phyloP scores from a whole-genome alignment of 2,113 vertebrate species.

The Gambusia holbrooki region DNA sequence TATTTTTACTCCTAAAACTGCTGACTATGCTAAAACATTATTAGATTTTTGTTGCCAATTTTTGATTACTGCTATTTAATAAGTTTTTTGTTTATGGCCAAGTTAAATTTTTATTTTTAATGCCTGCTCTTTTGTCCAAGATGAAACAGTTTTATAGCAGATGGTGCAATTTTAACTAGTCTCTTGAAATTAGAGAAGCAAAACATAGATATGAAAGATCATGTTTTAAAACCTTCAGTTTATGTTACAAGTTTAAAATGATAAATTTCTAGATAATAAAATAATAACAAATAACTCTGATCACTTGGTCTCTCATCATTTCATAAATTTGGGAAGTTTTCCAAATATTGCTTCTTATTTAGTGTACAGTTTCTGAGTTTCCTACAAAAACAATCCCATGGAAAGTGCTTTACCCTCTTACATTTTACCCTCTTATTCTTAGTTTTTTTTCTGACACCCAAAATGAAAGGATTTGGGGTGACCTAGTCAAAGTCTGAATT shows the following conservation, averaged over 20 bases:
- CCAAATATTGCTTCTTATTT: not conserved
- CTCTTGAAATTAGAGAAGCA: no score
- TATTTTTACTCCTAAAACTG: no score
- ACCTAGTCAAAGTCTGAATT: not conserved
- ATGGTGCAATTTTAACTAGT: no score
- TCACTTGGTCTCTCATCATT: not conserved
- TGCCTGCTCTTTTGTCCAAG: not conserved
- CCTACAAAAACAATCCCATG: not conserved
- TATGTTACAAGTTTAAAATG: no score
- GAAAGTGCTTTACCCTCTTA: no score
- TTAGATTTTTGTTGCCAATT: no score
- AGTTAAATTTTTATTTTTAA: conserved; percentile 23
- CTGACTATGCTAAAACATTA: no score
- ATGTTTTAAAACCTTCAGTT: no score
- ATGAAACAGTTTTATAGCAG: not conserved
- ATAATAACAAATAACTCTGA: not conserved
- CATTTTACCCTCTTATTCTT: no score
- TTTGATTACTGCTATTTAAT: no score
- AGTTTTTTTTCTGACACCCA: no score
- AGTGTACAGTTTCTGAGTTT: not conserved
- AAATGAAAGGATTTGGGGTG: not conserved
- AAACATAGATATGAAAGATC: no score
- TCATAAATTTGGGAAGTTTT: not conserved
- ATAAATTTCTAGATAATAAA: not conserved
- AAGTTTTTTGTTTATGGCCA: not conserved